These are phyloP conservation scores for Callipepla squamata DNA, from an alignment of 2,113 vertebrate species.

Conservation along the genomic window DNA sequence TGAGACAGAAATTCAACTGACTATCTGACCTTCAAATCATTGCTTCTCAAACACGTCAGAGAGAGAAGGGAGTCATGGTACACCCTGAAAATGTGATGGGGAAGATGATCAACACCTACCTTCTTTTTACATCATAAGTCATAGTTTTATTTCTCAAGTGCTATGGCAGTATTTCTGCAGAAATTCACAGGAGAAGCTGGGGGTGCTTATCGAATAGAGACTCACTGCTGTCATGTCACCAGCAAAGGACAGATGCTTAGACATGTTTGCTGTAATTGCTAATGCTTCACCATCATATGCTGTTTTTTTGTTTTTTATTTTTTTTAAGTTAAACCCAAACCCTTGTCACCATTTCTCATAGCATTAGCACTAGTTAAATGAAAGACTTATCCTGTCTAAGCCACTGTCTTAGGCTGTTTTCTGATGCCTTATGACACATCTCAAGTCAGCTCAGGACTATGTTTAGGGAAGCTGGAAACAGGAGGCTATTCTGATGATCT, in stretches of 20 bases:
- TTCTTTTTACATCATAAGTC: neutral
- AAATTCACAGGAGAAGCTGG: neutral
- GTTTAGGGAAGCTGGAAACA: neutral
- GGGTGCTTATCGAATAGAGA: neutral
- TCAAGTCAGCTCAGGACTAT: neutral
- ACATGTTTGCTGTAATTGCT: neutral
- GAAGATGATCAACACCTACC: neutral
- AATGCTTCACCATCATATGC: neutral
- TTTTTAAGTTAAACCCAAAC: neutral
- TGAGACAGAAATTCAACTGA: neutral
- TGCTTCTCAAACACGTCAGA: neutral
- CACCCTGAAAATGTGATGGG: neutral
- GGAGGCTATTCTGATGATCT: neutral
- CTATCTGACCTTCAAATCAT: neutral
- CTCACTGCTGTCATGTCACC: neutral
- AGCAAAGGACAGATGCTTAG: neutral
- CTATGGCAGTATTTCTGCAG: neutral
- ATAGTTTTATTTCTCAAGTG: neutral
- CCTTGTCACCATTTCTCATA: neutral
- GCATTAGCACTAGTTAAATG: neutral
- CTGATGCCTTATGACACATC: neutral
- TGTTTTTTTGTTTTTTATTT: neutral
- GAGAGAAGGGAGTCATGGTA: neutral
- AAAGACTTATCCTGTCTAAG: neutral
- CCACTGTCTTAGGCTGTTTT: neutral